Evolutionary conservation across 30 jellyfish, hydroid and myxozoan species (phyloP).

Genomic region (Phacellophora camtschatica): DNA sequence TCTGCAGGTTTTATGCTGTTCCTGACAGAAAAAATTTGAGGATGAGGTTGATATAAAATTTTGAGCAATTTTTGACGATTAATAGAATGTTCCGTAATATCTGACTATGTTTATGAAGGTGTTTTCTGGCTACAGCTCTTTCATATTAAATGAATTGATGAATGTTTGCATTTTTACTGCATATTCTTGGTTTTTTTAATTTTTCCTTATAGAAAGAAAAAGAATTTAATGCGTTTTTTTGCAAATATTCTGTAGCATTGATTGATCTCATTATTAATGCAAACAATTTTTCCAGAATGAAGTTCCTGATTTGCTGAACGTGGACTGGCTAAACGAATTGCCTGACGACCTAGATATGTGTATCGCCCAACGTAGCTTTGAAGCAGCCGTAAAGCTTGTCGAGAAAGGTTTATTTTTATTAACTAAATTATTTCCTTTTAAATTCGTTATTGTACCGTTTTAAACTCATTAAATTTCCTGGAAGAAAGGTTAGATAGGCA

Average conservation of each 20-base stretch:
- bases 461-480: too few relatives aligned
- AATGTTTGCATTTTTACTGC: too few relatives aligned
- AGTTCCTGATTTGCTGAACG: constrained; percentile 83
- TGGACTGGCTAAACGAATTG: constrained; percentile 88
- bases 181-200: too few relatives aligned
- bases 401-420: constrained; percentile 87
- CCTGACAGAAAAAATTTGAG: too few relatives aligned
- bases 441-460: too few relatives aligned
- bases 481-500: too few relatives aligned
- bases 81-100: background rate
- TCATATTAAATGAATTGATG: too few relatives aligned
- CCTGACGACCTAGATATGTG: constrained; percentile 99
- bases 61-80: background rate
- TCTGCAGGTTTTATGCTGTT: too few relatives aligned
- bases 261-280: background rate
- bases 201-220: background rate
- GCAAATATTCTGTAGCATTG: background rate
- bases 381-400: constrained; percentile 81
- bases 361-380: constrained; percentile 93
- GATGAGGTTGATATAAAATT: too few relatives aligned
- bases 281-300: constrained; percentile 8
- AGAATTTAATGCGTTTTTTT: background rate
- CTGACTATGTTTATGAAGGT: background rate
- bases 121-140: too few relatives aligned
- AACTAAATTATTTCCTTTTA: too few relatives aligned